Evolutionary conservation across 2,797 vertebrate species (phyloP).

Genomic region (Presbytis comata): DNA sequence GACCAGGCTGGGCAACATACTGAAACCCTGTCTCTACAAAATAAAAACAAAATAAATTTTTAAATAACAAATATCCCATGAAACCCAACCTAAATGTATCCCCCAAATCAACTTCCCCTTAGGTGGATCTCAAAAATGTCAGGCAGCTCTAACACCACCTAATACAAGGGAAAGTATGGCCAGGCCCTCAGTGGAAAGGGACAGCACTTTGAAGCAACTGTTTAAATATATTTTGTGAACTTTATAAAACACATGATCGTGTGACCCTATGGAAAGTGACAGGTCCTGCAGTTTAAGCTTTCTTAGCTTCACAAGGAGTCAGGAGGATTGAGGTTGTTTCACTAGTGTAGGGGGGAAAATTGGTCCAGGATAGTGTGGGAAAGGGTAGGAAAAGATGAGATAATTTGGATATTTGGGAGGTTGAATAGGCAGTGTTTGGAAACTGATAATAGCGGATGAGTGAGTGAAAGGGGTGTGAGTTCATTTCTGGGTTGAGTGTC

Average conservation of each 20-base stretch:
- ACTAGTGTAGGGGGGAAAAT: not conserved
- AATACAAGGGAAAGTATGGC: slow-evolving; percentile 26
- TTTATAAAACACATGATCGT: not conserved
- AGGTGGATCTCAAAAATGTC: slow-evolving; percentile 40
- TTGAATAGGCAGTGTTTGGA: not conserved
- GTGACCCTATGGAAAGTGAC: not conserved
- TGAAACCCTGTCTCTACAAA: too few species aligned
- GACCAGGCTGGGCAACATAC: too few species aligned
- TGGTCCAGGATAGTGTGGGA: not conserved
- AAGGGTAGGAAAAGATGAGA: not conserved
- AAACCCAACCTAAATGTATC: slow-evolving; percentile 39
- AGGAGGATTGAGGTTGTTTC: not conserved
- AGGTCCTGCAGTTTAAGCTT: slow-evolving; percentile 8
- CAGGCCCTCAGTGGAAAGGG: not conserved
- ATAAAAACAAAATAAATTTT: too few species aligned
- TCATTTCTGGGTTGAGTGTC: slow-evolving; percentile 28
- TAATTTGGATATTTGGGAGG: slow-evolving; percentile 35
- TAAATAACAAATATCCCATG: not conserved
- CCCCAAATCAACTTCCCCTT: slow-evolving; percentile 3
- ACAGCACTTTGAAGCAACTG: slow-evolving; percentile 32
- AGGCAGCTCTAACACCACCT: not conserved
- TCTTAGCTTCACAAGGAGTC: slow-evolving; percentile 1
- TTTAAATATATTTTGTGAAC: slow-evolving; percentile 36
- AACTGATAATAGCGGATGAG: not conserved
- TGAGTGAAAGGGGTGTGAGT: slow-evolving; percentile 17